Base-by-base conservation (phyloP, 2,797 vertebrate genomes). In the Melanotaenia parkinsoni region DNA sequence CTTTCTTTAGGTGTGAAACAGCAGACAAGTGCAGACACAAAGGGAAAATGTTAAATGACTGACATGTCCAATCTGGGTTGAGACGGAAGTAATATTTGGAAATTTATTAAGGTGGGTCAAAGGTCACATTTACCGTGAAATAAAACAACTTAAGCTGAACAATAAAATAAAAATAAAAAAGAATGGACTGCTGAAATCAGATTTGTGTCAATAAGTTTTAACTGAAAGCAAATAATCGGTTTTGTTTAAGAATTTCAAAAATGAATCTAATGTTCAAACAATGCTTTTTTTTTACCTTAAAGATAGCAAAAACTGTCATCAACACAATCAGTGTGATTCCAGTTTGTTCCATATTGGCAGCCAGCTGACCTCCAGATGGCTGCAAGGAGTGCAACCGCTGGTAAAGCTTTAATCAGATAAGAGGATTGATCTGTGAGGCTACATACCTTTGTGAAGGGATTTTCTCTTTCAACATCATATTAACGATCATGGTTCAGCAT, bases 321-420 rank as follows among this genome's bases (percentile, higher is more conserved):
- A 58, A 63, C 76, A 51, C 64, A 64, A 81, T 82, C 53, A 75
- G 66, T 18, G 51, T 70, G 47, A 77, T 77, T 37, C n/a, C 45
- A 68, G 50, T 76, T 80, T 81, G 75, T 79, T 85, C 77, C 64
- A 11, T 74, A 74, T 82, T 13, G 3, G 70, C 79, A 70, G 63
- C 77, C 79, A 60, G 80, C 74, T 76, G 88, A 87, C 79, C 83
- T 66, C 67, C 10, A 12, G 77, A 72, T 70, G 76, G 61, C 65
- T 67, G 61, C 64, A 51, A 67, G 63, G 76, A 79, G 60, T n/a
- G 33, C 35, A 88, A 70, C 80, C 80, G 80, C 71, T 77, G 76
- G 57, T 82, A 80, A 82, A 72, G 68, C 78, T 79, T 80, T 90
- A 92, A 90, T 91, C 87, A 79, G 76, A 79, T 92, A 88, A 93